Evolutionary conservation across 1,140 invertebrate species (phyloP), one percentile per base, ranked within the genome.

Genomic region (Eufriesea mexicana): DNA sequence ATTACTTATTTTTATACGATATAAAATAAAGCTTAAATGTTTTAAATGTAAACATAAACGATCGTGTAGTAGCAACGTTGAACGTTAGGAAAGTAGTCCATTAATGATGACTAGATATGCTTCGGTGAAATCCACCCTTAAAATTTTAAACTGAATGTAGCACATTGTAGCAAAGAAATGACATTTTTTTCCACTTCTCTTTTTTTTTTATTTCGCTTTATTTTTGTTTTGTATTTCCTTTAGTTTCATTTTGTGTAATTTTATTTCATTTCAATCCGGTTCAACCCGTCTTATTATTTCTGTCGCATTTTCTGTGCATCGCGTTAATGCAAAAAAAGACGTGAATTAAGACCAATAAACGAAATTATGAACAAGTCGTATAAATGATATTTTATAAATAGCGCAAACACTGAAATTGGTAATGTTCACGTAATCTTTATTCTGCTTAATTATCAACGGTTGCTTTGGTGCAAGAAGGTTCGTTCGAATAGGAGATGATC

Each of bases 381-480:
- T 9, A 12, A 28, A 14, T 14, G 9, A 42, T 14, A 66, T 2
- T 42, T 42, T 45, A 25, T 18, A 12, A 90, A 42, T 91, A 89
- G 76, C 86, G 28, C 7, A 42, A 42, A 66, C 62, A 66, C 9
- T 16, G 9, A 35, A 23, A 14, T 23, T 23, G 14, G 1, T 51
- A 10, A 51, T 10, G 49, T 51, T 51, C 49, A 14, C 35, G 35
- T 2, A 66, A 28, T 20, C 4, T 1, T 51, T 28, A 47, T 28
- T 25, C n/a, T 16, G 7, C 9, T 57, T 35, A 73, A 42, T 89
- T 90, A 14, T 91, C 86, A 2, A 70, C 78, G 0, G 77, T 54
- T 35, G 61, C 91, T 7, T 12, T 84, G 16, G 75, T 79, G n/a
- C 28, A 78, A 10, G 66, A 72, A 14, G 76, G 18, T n/a, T 93